These are phyloP conservation scores for Syngnathoides biaculeatus DNA, from an alignment of 2,113 vertebrate species.

Conservation along the genomic window DNA sequence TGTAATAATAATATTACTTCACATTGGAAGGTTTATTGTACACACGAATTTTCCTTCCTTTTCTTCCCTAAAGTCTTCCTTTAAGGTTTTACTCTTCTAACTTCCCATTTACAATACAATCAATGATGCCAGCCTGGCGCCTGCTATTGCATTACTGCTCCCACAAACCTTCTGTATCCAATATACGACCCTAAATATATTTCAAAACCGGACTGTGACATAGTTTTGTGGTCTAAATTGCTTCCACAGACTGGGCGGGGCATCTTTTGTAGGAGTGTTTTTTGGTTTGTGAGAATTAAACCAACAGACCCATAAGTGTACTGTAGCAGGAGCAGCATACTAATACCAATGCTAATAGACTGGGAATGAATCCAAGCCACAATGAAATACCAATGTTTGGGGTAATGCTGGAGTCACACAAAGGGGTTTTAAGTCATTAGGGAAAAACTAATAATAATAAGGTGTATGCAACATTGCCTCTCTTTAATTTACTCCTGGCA, in stretches of 20 bases:
- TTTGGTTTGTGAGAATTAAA: constrained; percentile 15
- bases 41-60: too few relatives aligned
- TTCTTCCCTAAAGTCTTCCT: too few relatives aligned
- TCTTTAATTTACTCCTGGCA: constrained; percentile 31
- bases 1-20: too few relatives aligned
- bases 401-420: constrained; percentile 12
- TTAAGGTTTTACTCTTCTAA: neutral
- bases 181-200: constrained; percentile 38
- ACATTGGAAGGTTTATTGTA: too few relatives aligned
- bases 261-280: constrained; percentile 23
- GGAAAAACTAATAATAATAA: constrained; percentile 28
- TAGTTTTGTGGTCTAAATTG: constrained; percentile 39
- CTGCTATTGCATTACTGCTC: constrained; percentile 25
- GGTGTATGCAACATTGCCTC: constrained; percentile 19
- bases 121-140: constrained; percentile 20
- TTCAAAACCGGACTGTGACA: constrained; percentile 13
- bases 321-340: constrained; percentile 6
- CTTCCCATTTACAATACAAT: constrained; percentile 8
- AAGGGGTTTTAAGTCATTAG: constrained; percentile 22
- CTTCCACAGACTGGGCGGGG: constrained; percentile 54
- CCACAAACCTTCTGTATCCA: constrained; percentile 31
- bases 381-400: constrained; percentile 48
- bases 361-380: constrained; percentile 41
- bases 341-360: constrained; percentile 18
- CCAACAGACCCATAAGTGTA: neutral